Evolutionary conservation across 1,140 invertebrate genomes (phyloP), one percentile per base, ranked within the genome.

Genomic region (Macrocentrus cingulum): DNA sequence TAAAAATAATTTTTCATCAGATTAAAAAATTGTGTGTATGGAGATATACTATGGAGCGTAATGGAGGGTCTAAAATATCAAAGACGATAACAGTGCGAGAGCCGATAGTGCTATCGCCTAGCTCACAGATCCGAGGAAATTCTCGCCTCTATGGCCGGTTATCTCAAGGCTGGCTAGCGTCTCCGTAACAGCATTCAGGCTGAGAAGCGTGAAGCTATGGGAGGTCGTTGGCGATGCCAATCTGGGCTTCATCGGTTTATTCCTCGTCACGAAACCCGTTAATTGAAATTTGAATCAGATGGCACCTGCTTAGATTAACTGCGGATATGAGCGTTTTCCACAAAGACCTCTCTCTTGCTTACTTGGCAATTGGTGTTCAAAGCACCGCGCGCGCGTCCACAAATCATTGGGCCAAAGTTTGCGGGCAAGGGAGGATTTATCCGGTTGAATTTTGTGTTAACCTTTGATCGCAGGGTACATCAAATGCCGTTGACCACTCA

Each of bases 241-340:
- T 54, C 52, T 44, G 37, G 25, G 15, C 36, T 29, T 23, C 39
- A 16, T 20, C 25, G 25, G 55, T 57, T 57, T 57, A 57, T 50
- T 57, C 45, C 55, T 56, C 46, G 34, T 49, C 45, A 49, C 25
- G 45, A 42, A 39, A 13, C 46, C 19, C 55, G 44, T 41, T 57
- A 49, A 57, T 49, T 57, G 45, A 49, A 57, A 57, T 54, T 54
- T 44, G 39, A 37, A 41, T 37, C 39, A 54, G 39, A 44, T 25
- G 15, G 51, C 36, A 49, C 29, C 46, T 49, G 46, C 25, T 32
- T 23, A 49, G 46, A 49, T 49, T 49, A 49, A 49, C 25, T 29
- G 25, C 4, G 25, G 46, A 49, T 13, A 23, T 32, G 23, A 32
- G 46, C 46, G 9, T 16, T 2, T 29, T 25, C 11, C 25, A 49